Percentiles rank a stretch among this genome's conserved stretches.
Conservation (phyloP, 2,113 vertebrate species). For the Mesoclemmys tuberculata region DNA sequence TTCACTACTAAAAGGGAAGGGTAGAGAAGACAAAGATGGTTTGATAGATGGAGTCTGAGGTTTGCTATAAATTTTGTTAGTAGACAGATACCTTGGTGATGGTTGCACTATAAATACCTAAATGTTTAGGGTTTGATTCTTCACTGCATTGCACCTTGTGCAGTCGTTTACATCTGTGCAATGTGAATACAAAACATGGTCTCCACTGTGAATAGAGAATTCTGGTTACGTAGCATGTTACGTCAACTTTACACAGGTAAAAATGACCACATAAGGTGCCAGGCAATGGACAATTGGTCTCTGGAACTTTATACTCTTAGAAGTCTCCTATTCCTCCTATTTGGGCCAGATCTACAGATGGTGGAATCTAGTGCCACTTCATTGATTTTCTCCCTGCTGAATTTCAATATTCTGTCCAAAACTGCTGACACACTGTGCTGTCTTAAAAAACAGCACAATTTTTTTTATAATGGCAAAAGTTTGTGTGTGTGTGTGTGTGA, state of each 20-base stretch:
- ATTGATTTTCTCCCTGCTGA: not conserved
- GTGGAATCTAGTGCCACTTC: not conserved
- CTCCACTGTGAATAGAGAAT: not conserved
- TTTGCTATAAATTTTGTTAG: not conserved
- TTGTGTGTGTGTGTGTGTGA: not conserved
- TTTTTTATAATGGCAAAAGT: not conserved
- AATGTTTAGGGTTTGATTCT: not conserved
- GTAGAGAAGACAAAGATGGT: not conserved
- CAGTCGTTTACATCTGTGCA: not conserved
- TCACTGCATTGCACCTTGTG: not conserved
- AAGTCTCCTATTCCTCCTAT: not conserved
- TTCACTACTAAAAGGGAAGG: fast-evolving
- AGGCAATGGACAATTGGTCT: not conserved
- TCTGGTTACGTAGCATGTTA: not conserved
- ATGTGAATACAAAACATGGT: not conserved
- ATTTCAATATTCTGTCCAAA: not conserved
- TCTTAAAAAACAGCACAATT: not conserved
- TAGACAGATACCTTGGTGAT: not conserved
- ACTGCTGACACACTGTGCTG: not conserved
- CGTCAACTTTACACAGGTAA: not conserved
- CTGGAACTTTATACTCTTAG: not conserved
- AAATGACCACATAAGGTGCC: not conserved
- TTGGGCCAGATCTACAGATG: not conserved
- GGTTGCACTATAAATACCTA: not conserved
- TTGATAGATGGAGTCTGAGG: not conserved